phyloP scores from a whole-genome alignment of 2,888 invertebrate genomes.

The Chrysolina oricalcia region DNA sequence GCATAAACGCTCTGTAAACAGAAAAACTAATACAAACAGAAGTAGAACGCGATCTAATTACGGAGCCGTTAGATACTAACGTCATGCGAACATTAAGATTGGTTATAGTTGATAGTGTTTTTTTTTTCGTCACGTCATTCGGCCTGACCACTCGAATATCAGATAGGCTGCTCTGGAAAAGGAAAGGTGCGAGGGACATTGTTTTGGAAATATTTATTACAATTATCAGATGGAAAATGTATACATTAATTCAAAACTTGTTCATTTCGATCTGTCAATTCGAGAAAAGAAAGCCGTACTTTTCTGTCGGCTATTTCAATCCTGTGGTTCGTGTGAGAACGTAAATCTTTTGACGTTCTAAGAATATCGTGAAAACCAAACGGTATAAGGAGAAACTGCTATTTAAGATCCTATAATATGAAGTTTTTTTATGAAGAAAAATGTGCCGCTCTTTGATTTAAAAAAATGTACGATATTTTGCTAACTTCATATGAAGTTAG shows the following conservation, averaged over 20 bases:
- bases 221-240: neutral
- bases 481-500: no score
- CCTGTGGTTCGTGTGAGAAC: no score
- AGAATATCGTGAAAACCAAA: no score
- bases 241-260: neutral
- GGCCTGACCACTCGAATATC: slow-evolving; percentile 19
- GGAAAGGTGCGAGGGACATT: neutral
- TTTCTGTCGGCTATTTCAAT: no score
- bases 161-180: slow-evolving; percentile 18
- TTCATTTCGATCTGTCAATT: neutral
- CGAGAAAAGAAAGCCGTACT: no score
- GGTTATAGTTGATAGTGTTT: slow-evolving; percentile 38
- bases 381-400: no score
- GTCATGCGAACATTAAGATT: slow-evolving; percentile 48
- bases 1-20: slow-evolving; percentile 49
- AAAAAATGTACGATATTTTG: no score
- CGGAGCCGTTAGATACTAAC: slow-evolving; percentile 41
- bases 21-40: slow-evolving; percentile 44
- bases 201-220: neutral
- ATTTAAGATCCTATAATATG: no score
- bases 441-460: no score
- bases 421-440: no score
- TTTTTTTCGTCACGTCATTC: slow-evolving; percentile 40
- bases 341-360: no score
- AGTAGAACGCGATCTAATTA: slow-evolving; percentile 50